Base-by-base conservation (phyloP, 2,888 invertebrate genomes). In the Thecocarcelia acutangulata region DNA sequence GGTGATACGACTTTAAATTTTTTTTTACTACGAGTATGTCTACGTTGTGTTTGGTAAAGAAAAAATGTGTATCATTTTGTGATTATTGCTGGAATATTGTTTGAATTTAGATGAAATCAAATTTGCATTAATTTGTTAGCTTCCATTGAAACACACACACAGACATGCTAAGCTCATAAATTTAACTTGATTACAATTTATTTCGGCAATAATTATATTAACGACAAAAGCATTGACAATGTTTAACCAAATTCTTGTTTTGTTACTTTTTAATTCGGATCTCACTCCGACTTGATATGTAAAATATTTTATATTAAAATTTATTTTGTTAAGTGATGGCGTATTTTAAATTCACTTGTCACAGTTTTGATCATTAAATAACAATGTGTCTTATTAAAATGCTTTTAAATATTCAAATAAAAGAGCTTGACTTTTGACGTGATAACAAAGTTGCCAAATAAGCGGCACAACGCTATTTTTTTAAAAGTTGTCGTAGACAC, bases 161-260 rank as follows among this genome's bases (percentile, higher is more conserved):
- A 46, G 33, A 33, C 11, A 33, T 58, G 58, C 64, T 58, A 83
- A 73, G 56, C 72, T 59, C 77, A 83, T 84, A 80, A 83, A 84
- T 84, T 83, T 59, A 48, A 77, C 58, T 84, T 84, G 75, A 84
- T 80, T 84, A 63, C 84, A 74, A 82, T 83, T 83, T 83, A 82
- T 82, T 74, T 82, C 76, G 77, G 59, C 79, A 73, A 79, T 79
- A 76, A 61, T 63, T 58, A 75, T 15, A 64, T 44, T 24, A 56
- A 54, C 17, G 50, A 59, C 12, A 59, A 61, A 58, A 66, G n/a
- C 9, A 17, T 42, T 6, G 42, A 75, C 37, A 54, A 64, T 59
- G 21, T 68, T 61, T 48, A 68, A 0, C 21, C 56, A 70, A 70
- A 77, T 69, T 69, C 19, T 58, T n/a, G n/a, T n/a, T n/a, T 66